Conservation (phyloP, 2,888 invertebrate species). For the Congeria kusceri region DNA sequence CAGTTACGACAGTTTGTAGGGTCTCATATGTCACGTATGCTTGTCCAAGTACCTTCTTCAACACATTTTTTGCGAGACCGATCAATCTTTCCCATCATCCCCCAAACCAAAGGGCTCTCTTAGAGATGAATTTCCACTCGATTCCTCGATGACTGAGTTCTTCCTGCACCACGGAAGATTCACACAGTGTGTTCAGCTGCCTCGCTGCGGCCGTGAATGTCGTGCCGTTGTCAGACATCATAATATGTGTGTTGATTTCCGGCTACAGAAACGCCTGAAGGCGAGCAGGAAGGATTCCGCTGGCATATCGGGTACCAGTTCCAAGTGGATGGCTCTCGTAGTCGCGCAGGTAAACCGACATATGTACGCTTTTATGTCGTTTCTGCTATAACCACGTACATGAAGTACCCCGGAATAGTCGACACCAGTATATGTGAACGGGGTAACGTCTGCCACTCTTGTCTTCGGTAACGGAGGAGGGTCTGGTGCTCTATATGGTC, state of each 20-base stretch:
- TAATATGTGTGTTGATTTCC: constrained; percentile 1
- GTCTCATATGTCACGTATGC: constrained; percentile 26
- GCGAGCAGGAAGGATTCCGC: constrained; percentile 21
- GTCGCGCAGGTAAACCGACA: constrained; percentile 56
- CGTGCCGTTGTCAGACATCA: no score
- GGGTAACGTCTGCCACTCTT: neutral
- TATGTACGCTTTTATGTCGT: constrained; percentile 42
- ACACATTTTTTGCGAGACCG: constrained; percentile 35
- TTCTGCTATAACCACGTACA: constrained; percentile 20
- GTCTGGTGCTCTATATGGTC: constrained; percentile 11
- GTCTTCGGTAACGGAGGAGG: constrained; percentile 7
- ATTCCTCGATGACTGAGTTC: constrained; percentile 11
- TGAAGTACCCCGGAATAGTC: constrained; percentile 34
- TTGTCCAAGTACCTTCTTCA: constrained; percentile 37
- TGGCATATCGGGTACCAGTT: constrained; percentile 21
- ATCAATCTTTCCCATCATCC: constrained; percentile 62
- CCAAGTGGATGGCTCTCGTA: constrained; percentile 49
- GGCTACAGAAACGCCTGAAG: constrained; percentile 16
- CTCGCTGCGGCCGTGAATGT: constrained; percentile 37
- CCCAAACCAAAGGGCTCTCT: constrained; percentile 55
- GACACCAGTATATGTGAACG: constrained; percentile 28
- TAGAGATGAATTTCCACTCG: constrained; percentile 52
- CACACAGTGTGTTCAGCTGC: neutral
- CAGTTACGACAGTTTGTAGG: constrained; percentile 47
- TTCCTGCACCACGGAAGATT: constrained; percentile 3